A percentile compares a stretch with the other conserved stretches of the same genome.
Evolutionary conservation across 2,888 invertebrate species (phyloP).

Genomic region (Drosophila neotestacea): DNA sequence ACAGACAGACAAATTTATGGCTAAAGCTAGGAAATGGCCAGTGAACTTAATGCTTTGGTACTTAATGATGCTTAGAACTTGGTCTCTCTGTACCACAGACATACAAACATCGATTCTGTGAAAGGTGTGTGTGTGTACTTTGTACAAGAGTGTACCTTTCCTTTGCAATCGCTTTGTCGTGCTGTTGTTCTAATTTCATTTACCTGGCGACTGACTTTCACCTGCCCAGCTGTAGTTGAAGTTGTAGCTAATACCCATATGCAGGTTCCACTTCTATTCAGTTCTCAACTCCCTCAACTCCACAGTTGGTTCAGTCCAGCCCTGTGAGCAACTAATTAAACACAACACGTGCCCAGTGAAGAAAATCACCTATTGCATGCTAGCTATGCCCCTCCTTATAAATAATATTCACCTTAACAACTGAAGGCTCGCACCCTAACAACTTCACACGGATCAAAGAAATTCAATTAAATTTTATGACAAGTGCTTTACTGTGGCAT

Average conservation of each 20-base stretch:
- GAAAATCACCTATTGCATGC: constrained; percentile 22
- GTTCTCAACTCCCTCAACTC: neutral
- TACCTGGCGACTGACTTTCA: constrained; percentile 57
- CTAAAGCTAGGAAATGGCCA: constrained; percentile 52
- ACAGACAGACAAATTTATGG: constrained; percentile 54
- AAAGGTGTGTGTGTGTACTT: constrained; percentile 43
- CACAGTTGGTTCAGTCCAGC: constrained; percentile 9
- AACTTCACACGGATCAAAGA: constrained; percentile 22
- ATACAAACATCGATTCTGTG: constrained; percentile 33
- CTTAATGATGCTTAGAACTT: constrained; percentile 53
- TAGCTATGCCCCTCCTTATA: neutral
- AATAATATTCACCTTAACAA: neutral
- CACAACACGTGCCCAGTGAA: constrained; percentile 44
- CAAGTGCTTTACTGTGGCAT: constrained; percentile 20
- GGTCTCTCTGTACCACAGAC: constrained; percentile 8
- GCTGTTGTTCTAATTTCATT: constrained; percentile 64
- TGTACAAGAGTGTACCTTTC: constrained; percentile 42
- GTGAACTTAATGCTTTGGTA: constrained; percentile 42
- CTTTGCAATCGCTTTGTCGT: constrained; percentile 66
- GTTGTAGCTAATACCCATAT: constrained; percentile 16
- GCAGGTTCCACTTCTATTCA: constrained; percentile 13
- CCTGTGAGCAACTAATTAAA: constrained; percentile 45
- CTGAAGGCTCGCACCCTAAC: neutral
- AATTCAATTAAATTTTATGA: constrained; percentile 55
- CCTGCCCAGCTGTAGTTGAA: constrained; percentile 35